These are phyloP conservation scores for Aleiodes sp. DNA, from an alignment of 1,140 invertebrate genomes.

Conservation along the genomic window DNA sequence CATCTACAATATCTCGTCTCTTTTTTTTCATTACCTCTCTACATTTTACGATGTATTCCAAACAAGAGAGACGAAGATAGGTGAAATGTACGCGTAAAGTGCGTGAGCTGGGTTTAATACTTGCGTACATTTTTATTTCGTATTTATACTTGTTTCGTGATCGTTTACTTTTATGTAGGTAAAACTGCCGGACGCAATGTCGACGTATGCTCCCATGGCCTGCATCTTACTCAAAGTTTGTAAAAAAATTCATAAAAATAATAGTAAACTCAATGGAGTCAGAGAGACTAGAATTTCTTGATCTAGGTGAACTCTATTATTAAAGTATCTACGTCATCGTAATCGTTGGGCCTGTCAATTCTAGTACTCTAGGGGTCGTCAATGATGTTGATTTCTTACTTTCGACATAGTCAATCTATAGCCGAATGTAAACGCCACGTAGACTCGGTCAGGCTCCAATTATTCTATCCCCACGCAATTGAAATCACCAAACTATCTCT, in stretches of 20 bases:
- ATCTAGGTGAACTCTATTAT: constrained; percentile 32
- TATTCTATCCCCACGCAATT: constrained; percentile 34
- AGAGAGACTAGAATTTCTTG: constrained; percentile 32
- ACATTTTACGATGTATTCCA: constrained; percentile 18
- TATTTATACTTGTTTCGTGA: not conserved
- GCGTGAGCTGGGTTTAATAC: constrained; percentile 39
- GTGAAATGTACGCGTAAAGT: constrained; percentile 30
- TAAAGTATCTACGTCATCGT: not conserved
- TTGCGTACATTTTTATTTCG: constrained; percentile 45
- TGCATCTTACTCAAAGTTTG: constrained; percentile 48
- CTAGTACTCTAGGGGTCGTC: too few relatives aligned
- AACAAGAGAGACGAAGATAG: constrained; percentile 7
- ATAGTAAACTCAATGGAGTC: too few relatives aligned
- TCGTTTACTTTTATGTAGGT: constrained; percentile 30
- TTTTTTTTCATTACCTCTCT: not conserved
- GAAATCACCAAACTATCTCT: not conserved
- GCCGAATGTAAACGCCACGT: constrained; percentile 6
- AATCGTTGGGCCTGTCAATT: too few relatives aligned
- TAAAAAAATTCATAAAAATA: constrained; percentile 22
- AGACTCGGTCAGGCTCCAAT: constrained; percentile 46
- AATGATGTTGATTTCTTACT: constrained; percentile 20
- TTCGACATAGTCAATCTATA: constrained; percentile 19
- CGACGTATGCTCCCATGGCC: constrained; percentile 46
- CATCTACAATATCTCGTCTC: constrained; percentile 4
- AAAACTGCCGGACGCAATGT: constrained; percentile 28